A percentile compares a stretch with the other conserved stretches of the same genome.
Conservation (phyloP, 2,113 vertebrate species). For the Eublepharis macularius region DNA sequence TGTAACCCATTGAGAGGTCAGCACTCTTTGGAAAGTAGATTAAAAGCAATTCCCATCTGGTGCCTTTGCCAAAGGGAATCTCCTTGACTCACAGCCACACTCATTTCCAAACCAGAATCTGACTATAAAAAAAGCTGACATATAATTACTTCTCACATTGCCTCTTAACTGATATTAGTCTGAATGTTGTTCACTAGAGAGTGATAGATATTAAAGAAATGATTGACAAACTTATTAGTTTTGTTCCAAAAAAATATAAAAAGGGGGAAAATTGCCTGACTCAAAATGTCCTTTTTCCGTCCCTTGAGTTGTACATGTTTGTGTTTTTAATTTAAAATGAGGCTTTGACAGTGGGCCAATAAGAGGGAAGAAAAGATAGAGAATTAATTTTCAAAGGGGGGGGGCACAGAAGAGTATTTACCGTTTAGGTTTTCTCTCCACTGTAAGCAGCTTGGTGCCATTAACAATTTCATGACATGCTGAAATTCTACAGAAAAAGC, state of each 20-base stretch:
- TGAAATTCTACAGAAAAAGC: neutral
- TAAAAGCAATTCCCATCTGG: conserved; percentile 64
- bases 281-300: conserved; percentile 48
- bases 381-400: neutral
- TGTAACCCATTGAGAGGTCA: conserved; percentile 45
- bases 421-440: neutral
- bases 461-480: neutral
- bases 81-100: conserved; percentile 48
- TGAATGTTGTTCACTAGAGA: conserved; percentile 71
- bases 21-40: conserved; percentile 53
- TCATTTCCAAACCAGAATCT: conserved; percentile 60
- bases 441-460: neutral
- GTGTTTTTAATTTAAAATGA: conserved; percentile 3
- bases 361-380: too few relatives aligned
- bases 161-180: conserved; percentile 69
- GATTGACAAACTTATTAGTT: conserved; percentile 73
- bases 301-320: conserved; percentile 17
- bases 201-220: conserved; percentile 71
- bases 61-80: conserved; percentile 61
- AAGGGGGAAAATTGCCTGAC: conserved; percentile 38
- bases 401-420: too few relatives aligned
- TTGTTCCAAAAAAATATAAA: conserved; percentile 55
- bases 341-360: too few relatives aligned
- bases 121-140: conserved; percentile 58
- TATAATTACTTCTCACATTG: conserved; percentile 67